A percentile compares a stretch with the other conserved stretches of the same genome.
phyloP scores from a whole-genome alignment of 2,888 invertebrate genomes.

The Macrosoma leucophasiata region DNA sequence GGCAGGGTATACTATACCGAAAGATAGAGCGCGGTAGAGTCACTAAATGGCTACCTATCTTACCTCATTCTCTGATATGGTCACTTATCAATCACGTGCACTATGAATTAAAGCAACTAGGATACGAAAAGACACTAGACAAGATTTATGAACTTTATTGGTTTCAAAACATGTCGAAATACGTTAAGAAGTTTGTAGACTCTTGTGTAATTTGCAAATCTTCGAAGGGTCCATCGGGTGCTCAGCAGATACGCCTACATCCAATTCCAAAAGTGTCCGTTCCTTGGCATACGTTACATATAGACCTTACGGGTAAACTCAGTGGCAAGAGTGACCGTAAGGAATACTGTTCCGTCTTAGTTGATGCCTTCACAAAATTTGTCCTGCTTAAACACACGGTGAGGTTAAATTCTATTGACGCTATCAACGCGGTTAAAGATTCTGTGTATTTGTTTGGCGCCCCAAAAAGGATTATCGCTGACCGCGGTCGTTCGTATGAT shows the following conservation, averaged over 20 bases:
- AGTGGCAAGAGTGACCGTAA: conserved; percentile 28
- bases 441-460: conserved; percentile 19
- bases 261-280: conserved; percentile 13
- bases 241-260: conserved; percentile 14
- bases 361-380: conserved; percentile 27
- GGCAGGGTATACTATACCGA: conserved; percentile 13
- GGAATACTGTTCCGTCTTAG: conserved; percentile 26
- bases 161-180: conserved; percentile 24
- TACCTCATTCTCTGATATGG: conserved; percentile 13
- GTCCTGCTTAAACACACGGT: conserved; percentile 20
- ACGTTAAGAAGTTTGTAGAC: conserved; percentile 21
- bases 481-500: conserved; percentile 21
- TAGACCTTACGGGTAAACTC: conserved; percentile 26
- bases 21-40: conserved; percentile 14
- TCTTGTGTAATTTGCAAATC: conserved; percentile 22
- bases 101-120: conserved; percentile 17
- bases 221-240: conserved; percentile 15
- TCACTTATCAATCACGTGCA: conserved; percentile 18
- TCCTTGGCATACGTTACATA: conserved; percentile 29
- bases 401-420: conserved; percentile 4
- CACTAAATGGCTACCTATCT: conserved; percentile 14
- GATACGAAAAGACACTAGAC: conserved; percentile 22
- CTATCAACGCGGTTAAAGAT: conserved; percentile 18
- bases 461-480: conserved; percentile 10
- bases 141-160: conserved; percentile 24